A percentile compares a stretch with the other conserved stretches of the same genome.
phyloP scores from a whole-genome alignment of 2,113 vertebrate genomes.

The Gracilinanus agilis region DNA sequence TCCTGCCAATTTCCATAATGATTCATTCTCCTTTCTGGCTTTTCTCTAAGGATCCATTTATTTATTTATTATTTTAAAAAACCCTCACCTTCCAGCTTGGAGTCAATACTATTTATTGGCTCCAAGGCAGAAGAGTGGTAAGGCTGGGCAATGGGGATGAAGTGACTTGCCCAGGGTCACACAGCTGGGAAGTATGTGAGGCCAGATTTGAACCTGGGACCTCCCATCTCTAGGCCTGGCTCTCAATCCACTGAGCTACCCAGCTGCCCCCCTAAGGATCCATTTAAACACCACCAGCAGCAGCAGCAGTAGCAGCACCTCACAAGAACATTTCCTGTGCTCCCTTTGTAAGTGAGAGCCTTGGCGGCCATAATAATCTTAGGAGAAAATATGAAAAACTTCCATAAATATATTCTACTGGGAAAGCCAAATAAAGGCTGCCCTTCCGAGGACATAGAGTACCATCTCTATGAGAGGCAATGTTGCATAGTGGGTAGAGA shows the following conservation, averaged over 20 bases:
- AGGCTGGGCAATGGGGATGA: too few relatives aligned
- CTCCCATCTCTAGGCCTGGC: too few relatives aligned
- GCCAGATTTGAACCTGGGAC: too few relatives aligned
- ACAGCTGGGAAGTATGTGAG: too few relatives aligned
- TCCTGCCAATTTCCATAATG: not conserved
- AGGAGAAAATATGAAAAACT: not conserved
- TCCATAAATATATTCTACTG: conserved; percentile 9
- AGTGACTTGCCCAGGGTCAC: too few relatives aligned
- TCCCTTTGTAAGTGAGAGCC: not conserved
- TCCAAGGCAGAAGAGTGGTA: too few relatives aligned
- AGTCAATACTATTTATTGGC: too few relatives aligned
- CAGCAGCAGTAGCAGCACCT: not conserved
- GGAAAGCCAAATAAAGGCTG: not conserved
- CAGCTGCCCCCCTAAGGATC: too few relatives aligned
- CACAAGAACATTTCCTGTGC: conserved; percentile 2
- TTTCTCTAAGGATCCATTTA: conserved; percentile 26
- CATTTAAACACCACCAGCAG: conserved; percentile 32
- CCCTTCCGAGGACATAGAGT: not conserved
- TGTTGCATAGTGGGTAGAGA: not conserved
- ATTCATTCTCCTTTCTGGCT: conserved; percentile 13
- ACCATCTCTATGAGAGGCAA: conserved; percentile 4
- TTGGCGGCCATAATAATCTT: not conserved
- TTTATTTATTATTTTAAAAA: too few relatives aligned
- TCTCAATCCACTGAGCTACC: too few relatives aligned
- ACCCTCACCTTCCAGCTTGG: too few relatives aligned